Evolutionary conservation across 2,113 vertebrate genomes (phyloP).

Genomic region (Forbesichthys papilliferus): DNA sequence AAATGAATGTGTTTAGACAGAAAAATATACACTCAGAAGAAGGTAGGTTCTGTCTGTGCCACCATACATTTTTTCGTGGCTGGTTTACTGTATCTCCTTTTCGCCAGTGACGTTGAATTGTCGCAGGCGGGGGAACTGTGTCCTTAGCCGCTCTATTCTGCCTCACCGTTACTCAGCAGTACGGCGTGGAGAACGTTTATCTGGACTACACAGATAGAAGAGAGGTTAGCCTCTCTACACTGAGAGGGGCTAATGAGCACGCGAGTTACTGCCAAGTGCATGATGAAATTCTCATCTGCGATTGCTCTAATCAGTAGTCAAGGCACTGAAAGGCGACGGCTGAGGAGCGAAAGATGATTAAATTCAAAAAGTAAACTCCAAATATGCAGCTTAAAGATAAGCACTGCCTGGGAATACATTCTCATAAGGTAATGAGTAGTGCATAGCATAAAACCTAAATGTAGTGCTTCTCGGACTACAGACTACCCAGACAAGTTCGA

Average conservation of each 20-base stretch:
- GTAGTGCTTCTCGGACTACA: background rate
- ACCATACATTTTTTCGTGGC: background rate
- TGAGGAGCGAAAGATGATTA: background rate
- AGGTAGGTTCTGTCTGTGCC: background rate
- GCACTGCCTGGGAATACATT: background rate
- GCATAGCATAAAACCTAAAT: background rate
- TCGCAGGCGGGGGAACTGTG: conserved; percentile 5
- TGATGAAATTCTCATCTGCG: background rate
- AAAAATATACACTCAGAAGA: too few relatives aligned
- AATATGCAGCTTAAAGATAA: too few relatives aligned
- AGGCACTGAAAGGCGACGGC: background rate
- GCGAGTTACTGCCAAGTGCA: background rate
- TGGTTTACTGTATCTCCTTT: background rate
- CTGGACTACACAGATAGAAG: background rate
- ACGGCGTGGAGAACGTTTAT: conserved; percentile 21
- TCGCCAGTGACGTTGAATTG: conserved; percentile 27
- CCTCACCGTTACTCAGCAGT: background rate
- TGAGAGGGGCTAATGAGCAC: background rate
- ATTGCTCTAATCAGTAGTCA: background rate
- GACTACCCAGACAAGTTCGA: background rate
- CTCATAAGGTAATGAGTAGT: background rate
- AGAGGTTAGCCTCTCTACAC: background rate
- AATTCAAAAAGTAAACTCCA: background rate
- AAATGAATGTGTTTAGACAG: too few relatives aligned
- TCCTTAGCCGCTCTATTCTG: conserved; percentile 10